Conservation (phyloP, 2,888 invertebrate genomes). For the Congeria kusceri region DNA sequence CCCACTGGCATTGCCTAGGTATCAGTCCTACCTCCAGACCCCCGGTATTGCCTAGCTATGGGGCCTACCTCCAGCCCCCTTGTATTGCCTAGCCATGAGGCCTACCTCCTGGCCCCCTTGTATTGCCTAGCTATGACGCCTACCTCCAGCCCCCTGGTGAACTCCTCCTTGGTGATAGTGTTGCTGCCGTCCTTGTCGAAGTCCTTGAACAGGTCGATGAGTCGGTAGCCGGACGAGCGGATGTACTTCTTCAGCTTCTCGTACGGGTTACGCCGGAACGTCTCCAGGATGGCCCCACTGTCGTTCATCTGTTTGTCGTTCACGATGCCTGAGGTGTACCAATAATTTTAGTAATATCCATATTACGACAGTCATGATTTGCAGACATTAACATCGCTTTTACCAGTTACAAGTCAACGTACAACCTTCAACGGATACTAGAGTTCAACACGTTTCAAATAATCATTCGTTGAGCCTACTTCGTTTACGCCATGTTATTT, state of each 20-base stretch:
- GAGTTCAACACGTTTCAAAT: too few relatives aligned
- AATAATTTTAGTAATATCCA: neutral
- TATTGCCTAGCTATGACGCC: neutral
- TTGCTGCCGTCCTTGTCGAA: slow-evolving; percentile 81
- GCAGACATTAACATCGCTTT: too few relatives aligned
- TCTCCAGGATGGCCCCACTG: slow-evolving; percentile 36
- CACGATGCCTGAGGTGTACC: slow-evolving; percentile 58
- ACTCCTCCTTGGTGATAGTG: slow-evolving; percentile 76
- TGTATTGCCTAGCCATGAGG: too few relatives aligned
- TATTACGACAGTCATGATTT: neutral
- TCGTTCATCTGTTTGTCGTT: slow-evolving; percentile 19
- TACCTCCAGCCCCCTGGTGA: slow-evolving; percentile 77
- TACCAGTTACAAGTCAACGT: too few relatives aligned
- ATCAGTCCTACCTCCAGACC: too few relatives aligned
- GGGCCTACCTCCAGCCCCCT: too few relatives aligned
- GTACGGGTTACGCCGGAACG: slow-evolving; percentile 78
- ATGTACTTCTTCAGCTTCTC: slow-evolving; percentile 76
- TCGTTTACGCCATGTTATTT: too few relatives aligned
- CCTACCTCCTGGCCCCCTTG: too few relatives aligned
- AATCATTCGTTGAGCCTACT: too few relatives aligned
- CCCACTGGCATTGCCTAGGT: too few relatives aligned
- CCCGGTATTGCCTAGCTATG: too few relatives aligned
- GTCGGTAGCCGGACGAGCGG: slow-evolving; percentile 74
- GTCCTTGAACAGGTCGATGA: slow-evolving; percentile 81
- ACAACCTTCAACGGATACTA: too few relatives aligned